A percentile compares a stretch with the other conserved stretches of the same genome.
phyloP scores from a whole-genome alignment of 2,888 invertebrate genomes.

The Hypolimnas misippus region DNA sequence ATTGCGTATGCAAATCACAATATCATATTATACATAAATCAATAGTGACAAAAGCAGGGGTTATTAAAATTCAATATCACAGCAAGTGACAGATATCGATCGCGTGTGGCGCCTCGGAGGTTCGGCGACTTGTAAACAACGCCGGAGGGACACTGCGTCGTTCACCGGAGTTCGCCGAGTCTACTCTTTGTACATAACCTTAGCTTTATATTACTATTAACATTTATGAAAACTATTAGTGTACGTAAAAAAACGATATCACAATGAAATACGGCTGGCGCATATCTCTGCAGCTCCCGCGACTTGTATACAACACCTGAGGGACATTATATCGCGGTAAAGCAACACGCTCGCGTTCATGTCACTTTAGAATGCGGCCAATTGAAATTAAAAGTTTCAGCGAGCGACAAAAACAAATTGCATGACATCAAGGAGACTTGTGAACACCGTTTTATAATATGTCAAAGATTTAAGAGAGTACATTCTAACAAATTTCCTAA shows the following conservation, averaged over 20 bases:
- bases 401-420: constrained; percentile 1
- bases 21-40: not conserved
- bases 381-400: constrained; percentile 1
- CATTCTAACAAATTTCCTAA: too few species aligned
- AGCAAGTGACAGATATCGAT: constrained; percentile 59
- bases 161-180: constrained; percentile 34
- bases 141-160: constrained; percentile 38
- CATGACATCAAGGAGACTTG: not conserved
- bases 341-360: not conserved
- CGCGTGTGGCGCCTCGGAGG: constrained; percentile 45
- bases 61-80: constrained; percentile 71
- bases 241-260: not conserved
- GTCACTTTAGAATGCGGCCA: constrained; percentile 1
- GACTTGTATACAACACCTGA: constrained; percentile 1
- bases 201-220: not conserved
- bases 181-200: not conserved
- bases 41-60: constrained; percentile 45
- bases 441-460: too few species aligned
- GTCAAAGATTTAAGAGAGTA: too few species aligned
- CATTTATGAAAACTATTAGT: not conserved
- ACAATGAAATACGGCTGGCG: not conserved
- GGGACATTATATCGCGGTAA: not conserved
- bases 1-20: not conserved
- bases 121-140: constrained; percentile 41
- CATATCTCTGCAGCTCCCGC: not conserved